phyloP scores from a whole-genome alignment of 2,888 invertebrate genomes.

The Resseliella maxima region DNA sequence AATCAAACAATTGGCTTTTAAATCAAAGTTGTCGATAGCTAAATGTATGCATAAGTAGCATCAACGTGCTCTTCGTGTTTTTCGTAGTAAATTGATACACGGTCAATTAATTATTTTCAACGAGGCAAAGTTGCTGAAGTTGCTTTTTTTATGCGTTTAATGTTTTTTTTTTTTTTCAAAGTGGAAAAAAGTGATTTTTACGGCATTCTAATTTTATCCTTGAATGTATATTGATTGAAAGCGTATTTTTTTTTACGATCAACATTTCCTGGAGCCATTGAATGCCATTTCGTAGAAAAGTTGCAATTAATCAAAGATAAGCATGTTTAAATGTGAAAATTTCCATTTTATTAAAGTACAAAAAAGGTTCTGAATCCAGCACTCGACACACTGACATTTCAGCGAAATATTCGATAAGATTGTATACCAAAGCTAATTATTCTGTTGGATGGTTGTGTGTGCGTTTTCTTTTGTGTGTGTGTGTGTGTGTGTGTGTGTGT shows the following conservation, averaged over 20 bases:
- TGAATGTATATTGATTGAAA: neutral
- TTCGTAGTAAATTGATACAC: neutral
- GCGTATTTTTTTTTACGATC: neutral
- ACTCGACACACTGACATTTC: slow-evolving; percentile 2
- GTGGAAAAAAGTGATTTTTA: neutral
- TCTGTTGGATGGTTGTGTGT: neutral
- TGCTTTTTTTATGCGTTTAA: too few relatives aligned
- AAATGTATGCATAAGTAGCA: neutral
- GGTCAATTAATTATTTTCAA: neutral
- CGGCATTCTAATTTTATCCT: neutral
- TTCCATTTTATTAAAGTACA: neutral
- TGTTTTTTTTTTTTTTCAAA: neutral
- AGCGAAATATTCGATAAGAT: slow-evolving; percentile 9
- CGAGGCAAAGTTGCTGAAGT: neutral
- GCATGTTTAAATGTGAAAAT: neutral
- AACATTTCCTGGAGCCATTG: neutral
- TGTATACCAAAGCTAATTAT: slow-evolving; percentile 1
- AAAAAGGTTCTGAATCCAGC: neutral
- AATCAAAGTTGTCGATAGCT: slow-evolving; percentile 13
- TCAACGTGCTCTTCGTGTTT: neutral
- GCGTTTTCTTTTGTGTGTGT: too few relatives aligned
- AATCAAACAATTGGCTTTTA: slow-evolving; percentile 18
- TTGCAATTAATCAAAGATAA: slow-evolving; percentile 36
- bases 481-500: too few relatives aligned
- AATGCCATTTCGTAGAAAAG: neutral